These are phyloP conservation scores for Drosophila subsilvestris DNA, from an alignment of 2,888 invertebrate species.

Conservation along the genomic window DNA sequence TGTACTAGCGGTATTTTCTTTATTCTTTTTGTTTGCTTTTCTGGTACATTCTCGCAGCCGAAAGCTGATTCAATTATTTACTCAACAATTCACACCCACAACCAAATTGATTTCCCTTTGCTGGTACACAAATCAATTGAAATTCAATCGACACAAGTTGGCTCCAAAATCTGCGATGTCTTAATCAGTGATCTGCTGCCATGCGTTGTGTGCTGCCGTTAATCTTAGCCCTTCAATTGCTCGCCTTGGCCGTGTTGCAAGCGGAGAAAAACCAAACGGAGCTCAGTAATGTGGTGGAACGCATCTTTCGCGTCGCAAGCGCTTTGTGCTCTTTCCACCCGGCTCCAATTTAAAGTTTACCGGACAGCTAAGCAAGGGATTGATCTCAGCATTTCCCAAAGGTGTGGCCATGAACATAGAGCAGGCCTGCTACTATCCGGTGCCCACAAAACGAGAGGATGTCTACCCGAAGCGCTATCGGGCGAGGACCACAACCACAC, in stretches of 20 bases:
- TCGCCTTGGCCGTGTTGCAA: neutral
- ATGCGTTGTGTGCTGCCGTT: slow-evolving; percentile 54
- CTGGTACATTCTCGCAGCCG: neutral
- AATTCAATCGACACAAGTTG: slow-evolving; percentile 1
- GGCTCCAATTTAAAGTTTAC: slow-evolving; percentile 80
- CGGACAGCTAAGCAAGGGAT: slow-evolving; percentile 66
- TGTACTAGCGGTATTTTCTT: no score
- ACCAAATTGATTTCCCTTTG: neutral
- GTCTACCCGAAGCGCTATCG: slow-evolving; percentile 79
- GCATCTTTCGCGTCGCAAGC: slow-evolving; percentile 79
- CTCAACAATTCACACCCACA: slow-evolving; percentile 51
- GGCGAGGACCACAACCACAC: slow-evolving; percentile 66
- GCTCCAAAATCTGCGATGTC: slow-evolving; percentile 6
- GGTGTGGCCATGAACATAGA: slow-evolving; percentile 74
- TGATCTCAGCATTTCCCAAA: slow-evolving; percentile 71
- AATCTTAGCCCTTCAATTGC: slow-evolving; percentile 21
- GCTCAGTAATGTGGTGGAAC: slow-evolving; percentile 64
- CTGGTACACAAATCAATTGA: slow-evolving; percentile 24
- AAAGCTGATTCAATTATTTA: slow-evolving; percentile 32
- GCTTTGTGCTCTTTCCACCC: slow-evolving; percentile 79
- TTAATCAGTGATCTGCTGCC: slow-evolving; percentile 62
- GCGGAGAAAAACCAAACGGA: slow-evolving; percentile 46
- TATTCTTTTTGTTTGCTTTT: neutral
- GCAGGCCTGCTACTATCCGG: slow-evolving; percentile 78
- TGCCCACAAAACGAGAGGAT: slow-evolving; percentile 74